Evolutionary conservation across 1,140 invertebrate species (phyloP).

Genomic region (Aplysia californica): DNA sequence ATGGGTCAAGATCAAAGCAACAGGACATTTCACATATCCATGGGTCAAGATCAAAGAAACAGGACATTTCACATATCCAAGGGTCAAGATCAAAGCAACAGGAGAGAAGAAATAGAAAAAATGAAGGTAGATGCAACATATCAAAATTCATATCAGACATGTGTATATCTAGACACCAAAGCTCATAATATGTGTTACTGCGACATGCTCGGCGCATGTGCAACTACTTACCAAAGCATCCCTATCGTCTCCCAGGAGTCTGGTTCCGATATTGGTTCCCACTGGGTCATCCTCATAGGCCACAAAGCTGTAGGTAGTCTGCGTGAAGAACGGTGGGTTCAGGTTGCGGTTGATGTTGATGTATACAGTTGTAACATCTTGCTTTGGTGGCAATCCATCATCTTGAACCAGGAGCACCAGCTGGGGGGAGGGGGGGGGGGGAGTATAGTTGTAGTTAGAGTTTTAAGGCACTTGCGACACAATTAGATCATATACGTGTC

Average conservation of each 20-base stretch:
- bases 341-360: constrained; percentile 53
- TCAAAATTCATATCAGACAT: neutral
- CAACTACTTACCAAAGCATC: constrained; percentile 26
- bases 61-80: no score
- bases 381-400: constrained; percentile 46
- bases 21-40: no score
- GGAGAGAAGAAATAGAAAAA: no score
- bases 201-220: no score
- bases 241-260: constrained; percentile 45
- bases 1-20: no score
- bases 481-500: no score
- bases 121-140: no score
- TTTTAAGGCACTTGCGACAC: no score
- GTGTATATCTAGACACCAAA: neutral
- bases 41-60: no score
- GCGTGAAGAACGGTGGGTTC: constrained; percentile 39
- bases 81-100: no score
- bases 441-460: no score
- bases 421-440: no score
- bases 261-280: constrained; percentile 31
- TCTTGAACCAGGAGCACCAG: constrained; percentile 47
- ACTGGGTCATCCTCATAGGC: constrained; percentile 35
- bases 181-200: neutral
- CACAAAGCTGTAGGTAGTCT: constrained; percentile 69
- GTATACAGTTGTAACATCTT: constrained; percentile 36